These are phyloP conservation scores for Petrocephalus microphthalmus DNA, from an alignment of 2,113 vertebrate species.

Conservation along the genomic window DNA sequence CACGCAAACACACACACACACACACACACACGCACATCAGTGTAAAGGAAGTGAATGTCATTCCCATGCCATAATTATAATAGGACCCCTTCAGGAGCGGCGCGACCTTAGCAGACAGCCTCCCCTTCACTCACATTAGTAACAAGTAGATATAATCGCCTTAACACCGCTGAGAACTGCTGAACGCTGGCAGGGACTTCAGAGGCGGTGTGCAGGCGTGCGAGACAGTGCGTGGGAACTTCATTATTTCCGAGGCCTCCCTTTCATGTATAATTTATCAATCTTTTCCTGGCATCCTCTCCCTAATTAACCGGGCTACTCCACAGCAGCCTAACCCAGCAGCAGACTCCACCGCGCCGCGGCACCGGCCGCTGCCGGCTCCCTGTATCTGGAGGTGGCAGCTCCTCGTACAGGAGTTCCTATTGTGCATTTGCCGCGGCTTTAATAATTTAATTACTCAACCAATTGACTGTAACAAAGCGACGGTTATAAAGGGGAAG, in stretches of 20 bases:
- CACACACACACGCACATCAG: background rate
- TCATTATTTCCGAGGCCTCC: slow-evolving; percentile 6
- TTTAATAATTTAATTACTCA: slow-evolving; percentile 21
- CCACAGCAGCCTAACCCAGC: background rate
- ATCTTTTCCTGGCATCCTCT: slow-evolving; percentile 6
- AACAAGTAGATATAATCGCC: background rate
- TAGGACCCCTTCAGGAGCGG: background rate
- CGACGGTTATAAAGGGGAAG: background rate
- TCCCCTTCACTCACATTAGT: background rate
- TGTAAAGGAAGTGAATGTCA: background rate
- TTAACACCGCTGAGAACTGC: background rate
- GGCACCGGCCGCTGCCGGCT: background rate
- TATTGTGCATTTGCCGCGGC: background rate
- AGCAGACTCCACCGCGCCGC: background rate
- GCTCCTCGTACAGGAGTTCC: background rate
- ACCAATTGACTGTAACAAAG: slow-evolving; percentile 16
- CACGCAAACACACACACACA: background rate
- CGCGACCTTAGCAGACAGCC: background rate
- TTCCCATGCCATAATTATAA: background rate
- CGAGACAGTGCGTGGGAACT: background rate
- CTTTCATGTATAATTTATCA: slow-evolving; percentile 16
- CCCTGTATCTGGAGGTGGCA: background rate
- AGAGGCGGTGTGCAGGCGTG: background rate
- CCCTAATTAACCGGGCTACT: slow-evolving; percentile 8
- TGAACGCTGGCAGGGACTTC: background rate